Conservation (phyloP, 2,888 invertebrate genomes). For the Cremastinae sp. region DNA sequence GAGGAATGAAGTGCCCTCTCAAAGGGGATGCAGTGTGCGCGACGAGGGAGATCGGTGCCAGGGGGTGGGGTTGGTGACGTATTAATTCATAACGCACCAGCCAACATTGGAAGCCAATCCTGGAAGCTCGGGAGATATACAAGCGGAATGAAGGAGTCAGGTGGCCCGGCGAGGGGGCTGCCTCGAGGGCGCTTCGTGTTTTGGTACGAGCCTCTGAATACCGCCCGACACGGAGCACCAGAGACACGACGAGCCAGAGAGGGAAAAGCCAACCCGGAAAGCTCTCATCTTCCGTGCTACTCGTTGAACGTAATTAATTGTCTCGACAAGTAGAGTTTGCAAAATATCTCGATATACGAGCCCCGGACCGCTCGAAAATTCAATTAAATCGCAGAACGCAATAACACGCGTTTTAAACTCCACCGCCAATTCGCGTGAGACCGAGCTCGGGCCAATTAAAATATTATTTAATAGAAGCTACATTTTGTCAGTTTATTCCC, state of each 20-base stretch:
- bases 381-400: conserved; percentile 22
- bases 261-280: not conserved
- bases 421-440: not conserved
- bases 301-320: conserved; percentile 61
- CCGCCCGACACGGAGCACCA: conserved; percentile 32
- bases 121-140: conserved; percentile 48
- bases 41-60: conserved; percentile 15
- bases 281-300: conserved; percentile 25
- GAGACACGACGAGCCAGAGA: conserved; percentile 27
- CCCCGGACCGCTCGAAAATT: conserved; percentile 19
- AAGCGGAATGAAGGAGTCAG: conserved; percentile 37
- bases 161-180: conserved; percentile 9
- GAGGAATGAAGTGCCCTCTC: conserved; percentile 49
- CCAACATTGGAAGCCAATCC: conserved; percentile 50
- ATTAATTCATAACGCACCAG: conserved; percentile 60
- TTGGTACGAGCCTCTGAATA: conserved; percentile 37
- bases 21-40: conserved; percentile 24
- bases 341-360: conserved; percentile 22
- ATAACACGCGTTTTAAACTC: not conserved
- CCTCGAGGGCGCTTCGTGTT: conserved; percentile 19
- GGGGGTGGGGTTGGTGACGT: conserved; percentile 54
- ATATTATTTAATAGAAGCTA: not conserved
- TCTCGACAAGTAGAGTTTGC: conserved; percentile 51
- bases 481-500: conserved; percentile 1
- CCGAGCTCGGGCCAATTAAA: conserved; percentile 1